A percentile compares a stretch with the other conserved stretches of the same genome.
Evolutionary conservation across 2,888 invertebrate genomes (phyloP).

Genomic region (Baronia brevicornis): DNA sequence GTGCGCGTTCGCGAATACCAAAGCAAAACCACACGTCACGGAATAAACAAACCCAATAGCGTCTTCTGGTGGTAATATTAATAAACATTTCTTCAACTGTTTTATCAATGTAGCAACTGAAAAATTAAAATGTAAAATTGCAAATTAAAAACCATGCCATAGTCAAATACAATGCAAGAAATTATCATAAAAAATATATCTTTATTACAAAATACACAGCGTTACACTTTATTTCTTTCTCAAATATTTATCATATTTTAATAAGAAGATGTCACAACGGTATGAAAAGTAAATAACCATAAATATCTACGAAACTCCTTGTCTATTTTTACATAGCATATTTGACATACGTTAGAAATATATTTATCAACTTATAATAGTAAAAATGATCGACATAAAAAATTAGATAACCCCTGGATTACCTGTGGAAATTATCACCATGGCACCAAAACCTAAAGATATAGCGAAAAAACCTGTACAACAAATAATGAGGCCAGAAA

Average conservation of each 20-base stretch:
- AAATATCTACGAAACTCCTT: no score
- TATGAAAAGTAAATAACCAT: no score
- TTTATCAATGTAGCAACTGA: slow-evolving; percentile 34
- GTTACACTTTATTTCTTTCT: no score
- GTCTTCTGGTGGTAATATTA: slow-evolving; percentile 33
- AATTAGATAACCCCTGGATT: background rate
- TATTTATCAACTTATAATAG: no score
- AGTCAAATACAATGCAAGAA: no score
- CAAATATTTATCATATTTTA: no score
- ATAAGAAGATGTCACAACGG: no score
- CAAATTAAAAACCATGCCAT: no score
- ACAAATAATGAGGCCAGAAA: slow-evolving; percentile 34
- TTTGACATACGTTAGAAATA: no score
- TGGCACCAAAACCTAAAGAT: slow-evolving; percentile 50
- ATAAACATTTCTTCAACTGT: slow-evolving; percentile 23
- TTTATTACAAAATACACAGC: no score
- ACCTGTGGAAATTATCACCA: slow-evolving; percentile 20
- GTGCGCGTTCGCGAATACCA: slow-evolving; percentile 31
- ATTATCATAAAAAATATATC: slow-evolving; percentile 3
- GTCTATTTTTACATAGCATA: no score
- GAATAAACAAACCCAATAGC: slow-evolving; percentile 18
- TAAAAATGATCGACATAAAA: no score
- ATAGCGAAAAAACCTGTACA: slow-evolving; percentile 35
- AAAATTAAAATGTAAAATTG: slow-evolving; percentile 10
- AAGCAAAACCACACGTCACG: slow-evolving; percentile 16